phyloP scores from a whole-genome alignment of 2,888 invertebrate genomes.

The Caenorhabditis wallacei region DNA sequence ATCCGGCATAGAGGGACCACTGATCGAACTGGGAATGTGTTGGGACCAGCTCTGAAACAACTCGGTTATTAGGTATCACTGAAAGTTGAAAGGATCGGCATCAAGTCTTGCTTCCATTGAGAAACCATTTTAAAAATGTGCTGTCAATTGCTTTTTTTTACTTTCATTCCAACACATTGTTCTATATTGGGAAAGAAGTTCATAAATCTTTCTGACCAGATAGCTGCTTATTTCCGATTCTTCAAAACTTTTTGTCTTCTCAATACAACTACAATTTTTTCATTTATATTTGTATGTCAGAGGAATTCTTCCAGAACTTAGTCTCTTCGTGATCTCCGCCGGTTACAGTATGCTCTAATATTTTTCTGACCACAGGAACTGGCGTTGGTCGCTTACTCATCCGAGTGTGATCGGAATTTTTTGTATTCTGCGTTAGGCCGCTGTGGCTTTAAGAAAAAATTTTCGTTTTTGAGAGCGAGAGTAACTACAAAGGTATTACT shows the following conservation, averaged over 20 bases:
- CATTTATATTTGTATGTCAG: conserved; percentile 21
- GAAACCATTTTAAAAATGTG: too few species aligned
- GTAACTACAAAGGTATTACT: conserved; percentile 32
- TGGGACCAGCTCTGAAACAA: conserved; percentile 46
- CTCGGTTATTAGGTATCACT: not conserved
- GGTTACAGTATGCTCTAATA: not conserved
- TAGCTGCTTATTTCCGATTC: too few species aligned
- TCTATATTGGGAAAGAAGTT: too few species aligned
- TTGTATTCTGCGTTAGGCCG: not conserved
- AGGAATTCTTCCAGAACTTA: not conserved
- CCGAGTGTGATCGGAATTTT: not conserved
- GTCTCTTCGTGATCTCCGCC: conserved; percentile 23
- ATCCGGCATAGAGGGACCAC: conserved; percentile 67
- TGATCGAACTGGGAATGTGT: conserved; percentile 66
- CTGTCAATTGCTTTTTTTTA: too few species aligned
- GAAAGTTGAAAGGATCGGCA: too few species aligned
- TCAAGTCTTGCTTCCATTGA: too few species aligned
- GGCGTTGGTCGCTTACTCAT: not conserved
- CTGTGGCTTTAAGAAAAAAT: not conserved
- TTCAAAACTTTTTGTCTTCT: conserved; percentile 2
- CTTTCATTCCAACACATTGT: too few species aligned
- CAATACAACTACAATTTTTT: conserved; percentile 13
- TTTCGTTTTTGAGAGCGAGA: not conserved
- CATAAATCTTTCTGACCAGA: too few species aligned
- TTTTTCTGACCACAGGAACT: not conserved